Conservation (phyloP, 2,888 invertebrate genomes). For the Crioceris asparagi region DNA sequence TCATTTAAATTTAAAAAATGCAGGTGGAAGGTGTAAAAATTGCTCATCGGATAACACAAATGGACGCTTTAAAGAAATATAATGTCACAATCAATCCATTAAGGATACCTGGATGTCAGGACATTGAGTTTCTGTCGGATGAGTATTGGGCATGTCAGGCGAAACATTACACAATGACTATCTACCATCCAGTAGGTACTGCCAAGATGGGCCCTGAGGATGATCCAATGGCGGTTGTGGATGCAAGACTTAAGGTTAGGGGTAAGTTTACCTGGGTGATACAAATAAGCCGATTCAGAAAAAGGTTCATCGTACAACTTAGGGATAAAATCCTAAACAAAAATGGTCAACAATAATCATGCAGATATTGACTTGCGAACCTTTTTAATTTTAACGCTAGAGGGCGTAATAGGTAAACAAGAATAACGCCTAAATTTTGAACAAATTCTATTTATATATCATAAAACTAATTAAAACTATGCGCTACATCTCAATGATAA, state of each 20-base stretch:
- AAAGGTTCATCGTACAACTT: too few species aligned
- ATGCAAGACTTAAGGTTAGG: constrained; percentile 52
- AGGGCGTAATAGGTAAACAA: too few species aligned
- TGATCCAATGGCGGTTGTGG: constrained; percentile 56
- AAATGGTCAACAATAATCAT: background rate
- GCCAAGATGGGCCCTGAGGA: constrained; percentile 65
- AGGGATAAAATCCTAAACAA: background rate
- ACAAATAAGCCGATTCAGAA: too few species aligned
- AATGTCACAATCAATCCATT: constrained; percentile 54
- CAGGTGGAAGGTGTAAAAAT: constrained; percentile 67
- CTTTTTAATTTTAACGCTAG: too few species aligned
- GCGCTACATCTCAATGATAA: too few species aligned
- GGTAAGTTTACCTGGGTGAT: constrained; percentile 40
- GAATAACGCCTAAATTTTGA: too few species aligned
- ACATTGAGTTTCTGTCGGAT: constrained; percentile 53
- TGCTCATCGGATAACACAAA: constrained; percentile 46
- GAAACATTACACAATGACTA: constrained; percentile 63
- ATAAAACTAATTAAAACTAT: too few species aligned
- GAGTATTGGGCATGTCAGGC: constrained; percentile 70
- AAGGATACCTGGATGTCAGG: constrained; percentile 54
- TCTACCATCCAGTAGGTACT: constrained; percentile 74
- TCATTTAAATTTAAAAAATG: too few species aligned
- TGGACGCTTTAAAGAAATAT: constrained; percentile 48
- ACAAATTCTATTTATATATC: too few species aligned
- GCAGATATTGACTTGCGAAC: too few species aligned